A percentile compares a stretch with the other conserved stretches of the same genome.
Evolutionary conservation across 2,888 invertebrate genomes (phyloP).

Genomic region (Cremastobaeus sp.): DNA sequence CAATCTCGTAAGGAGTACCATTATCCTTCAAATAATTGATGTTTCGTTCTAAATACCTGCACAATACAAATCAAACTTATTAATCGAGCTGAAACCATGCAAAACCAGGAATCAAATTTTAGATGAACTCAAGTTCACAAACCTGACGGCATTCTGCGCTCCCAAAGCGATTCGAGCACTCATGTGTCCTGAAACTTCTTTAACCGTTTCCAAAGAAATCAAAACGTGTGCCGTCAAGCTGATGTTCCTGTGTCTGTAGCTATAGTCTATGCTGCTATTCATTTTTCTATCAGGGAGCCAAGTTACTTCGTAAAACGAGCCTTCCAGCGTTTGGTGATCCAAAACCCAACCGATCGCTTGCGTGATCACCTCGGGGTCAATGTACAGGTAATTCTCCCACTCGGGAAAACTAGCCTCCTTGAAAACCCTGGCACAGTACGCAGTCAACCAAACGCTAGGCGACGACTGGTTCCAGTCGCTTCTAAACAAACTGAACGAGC

Average conservation of each 20-base stretch:
- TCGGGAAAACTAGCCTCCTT: constrained; percentile 96
- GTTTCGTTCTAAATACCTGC: constrained; percentile 90
- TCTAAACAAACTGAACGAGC: constrained; percentile 93
- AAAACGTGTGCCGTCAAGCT: constrained; percentile 96
- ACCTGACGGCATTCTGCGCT: constrained; percentile 84
- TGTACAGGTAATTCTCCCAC: constrained; percentile 97
- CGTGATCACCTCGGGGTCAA: constrained; percentile 92
- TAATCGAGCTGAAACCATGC: background rate
- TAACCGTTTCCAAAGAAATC: constrained; percentile 90
- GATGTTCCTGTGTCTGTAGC: constrained; percentile 86
- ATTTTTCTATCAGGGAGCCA: constrained; percentile 94
- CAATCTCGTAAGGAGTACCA: constrained; percentile 89
- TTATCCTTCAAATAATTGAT: constrained; percentile 85
- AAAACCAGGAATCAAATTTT: no score
- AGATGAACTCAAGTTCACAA: constrained; percentile 1
- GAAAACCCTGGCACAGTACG: constrained; percentile 92
- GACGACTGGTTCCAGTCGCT: constrained; percentile 95
- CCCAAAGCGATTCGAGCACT: constrained; percentile 88
- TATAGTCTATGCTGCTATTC: constrained; percentile 80
- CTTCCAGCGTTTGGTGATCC: constrained; percentile 89
- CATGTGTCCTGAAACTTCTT: constrained; percentile 86
- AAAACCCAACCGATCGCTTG: constrained; percentile 92
- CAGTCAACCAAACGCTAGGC: constrained; percentile 94
- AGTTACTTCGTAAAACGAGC: constrained; percentile 93
- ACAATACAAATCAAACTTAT: constrained; percentile 33